Base-by-base conservation (phyloP, 2,113 vertebrate genomes). In the Galbula dea region DNA sequence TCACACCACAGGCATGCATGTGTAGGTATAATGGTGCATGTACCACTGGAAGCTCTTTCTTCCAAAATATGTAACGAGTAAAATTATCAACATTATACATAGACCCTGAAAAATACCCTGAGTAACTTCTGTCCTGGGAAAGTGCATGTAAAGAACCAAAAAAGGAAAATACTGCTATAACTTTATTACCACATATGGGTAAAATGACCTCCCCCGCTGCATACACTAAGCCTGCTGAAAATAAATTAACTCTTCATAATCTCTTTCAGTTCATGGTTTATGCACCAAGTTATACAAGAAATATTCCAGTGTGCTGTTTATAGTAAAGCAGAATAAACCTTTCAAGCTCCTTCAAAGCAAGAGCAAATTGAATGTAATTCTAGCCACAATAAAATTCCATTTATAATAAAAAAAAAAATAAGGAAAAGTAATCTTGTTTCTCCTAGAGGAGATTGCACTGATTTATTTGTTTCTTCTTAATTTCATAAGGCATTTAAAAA, bases 181-280 rank as follows among this genome's bases (percentile, higher is more conserved):
- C 21, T 96, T 86, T 88, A 37, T 87, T 95, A 37, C 39, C 30
- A 91, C 37, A 9, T 66, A 11, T 32, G 29, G 89, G 51, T 91
- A 92, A 87, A 95, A 86, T 7, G 34, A 12, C 52, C 9, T 12
- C 36, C 51, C 41, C 32, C 89, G 82, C 71, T 91, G 55, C 72
- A 78, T 67, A 85, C 62, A 45, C 72, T 77, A 71, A 58, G 63
- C 54, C 82, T 77, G 63, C 48, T 80, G 61, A 95, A 94, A 94
- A 86, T 86, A 91, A 93, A 93, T 92, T 92, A 95, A 94, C 68
- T 93, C 89, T 83, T 95, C 19, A 1, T 91, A 86, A 95, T 93
- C 72, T 87, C 67, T 88, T 76, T 68, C 45, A 23, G 43, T 91
- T 94, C 57, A 4, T 79, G 82, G 75, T 91, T 95, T 92, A 88